phyloP scores from a whole-genome alignment of 2,888 invertebrate genomes.

The Romanomermis culicivorax region DNA sequence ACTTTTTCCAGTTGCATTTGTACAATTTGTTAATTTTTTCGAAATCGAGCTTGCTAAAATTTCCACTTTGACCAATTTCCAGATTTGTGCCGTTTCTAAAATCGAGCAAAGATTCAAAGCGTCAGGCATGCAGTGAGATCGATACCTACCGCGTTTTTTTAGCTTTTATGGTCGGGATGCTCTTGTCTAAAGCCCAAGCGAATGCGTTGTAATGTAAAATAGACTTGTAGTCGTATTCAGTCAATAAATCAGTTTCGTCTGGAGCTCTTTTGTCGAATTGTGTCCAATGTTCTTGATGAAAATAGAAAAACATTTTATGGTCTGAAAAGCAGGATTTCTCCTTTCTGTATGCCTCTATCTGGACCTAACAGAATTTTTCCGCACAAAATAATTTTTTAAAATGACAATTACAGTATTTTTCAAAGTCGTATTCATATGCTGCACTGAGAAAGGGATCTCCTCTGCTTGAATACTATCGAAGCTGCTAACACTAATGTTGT shows the following conservation, averaged over 20 bases:
- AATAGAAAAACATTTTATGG: background rate
- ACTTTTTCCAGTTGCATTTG: constrained; percentile 8
- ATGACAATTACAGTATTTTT: no score
- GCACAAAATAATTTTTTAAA: no score
- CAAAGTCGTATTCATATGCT: no score
- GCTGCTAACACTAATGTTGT: no score
- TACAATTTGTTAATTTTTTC: constrained; percentile 12
- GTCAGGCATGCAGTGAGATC: background rate
- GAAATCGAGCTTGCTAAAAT: constrained; percentile 10
- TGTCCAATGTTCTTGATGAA: constrained; percentile 11
- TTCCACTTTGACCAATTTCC: constrained; percentile 14
- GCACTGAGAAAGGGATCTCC: no score
- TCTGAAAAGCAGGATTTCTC: no score
- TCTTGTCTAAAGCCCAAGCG: constrained; percentile 14
- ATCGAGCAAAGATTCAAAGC: background rate
- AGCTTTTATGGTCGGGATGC: constrained; percentile 11
- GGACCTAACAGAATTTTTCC: no score
- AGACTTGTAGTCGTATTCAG: constrained; percentile 12
- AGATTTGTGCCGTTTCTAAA: no score
- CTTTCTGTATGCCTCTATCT: no score
- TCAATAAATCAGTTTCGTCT: constrained; percentile 12
- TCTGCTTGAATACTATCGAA: no score
- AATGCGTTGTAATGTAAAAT: constrained; percentile 14
- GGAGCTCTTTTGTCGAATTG: constrained; percentile 13
- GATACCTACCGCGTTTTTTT: background rate